Evolutionary conservation across 2,113 vertebrate genomes (phyloP), one percentile per base, ranked within the genome.

Genomic region (Edolisoma coerulescens): DNA sequence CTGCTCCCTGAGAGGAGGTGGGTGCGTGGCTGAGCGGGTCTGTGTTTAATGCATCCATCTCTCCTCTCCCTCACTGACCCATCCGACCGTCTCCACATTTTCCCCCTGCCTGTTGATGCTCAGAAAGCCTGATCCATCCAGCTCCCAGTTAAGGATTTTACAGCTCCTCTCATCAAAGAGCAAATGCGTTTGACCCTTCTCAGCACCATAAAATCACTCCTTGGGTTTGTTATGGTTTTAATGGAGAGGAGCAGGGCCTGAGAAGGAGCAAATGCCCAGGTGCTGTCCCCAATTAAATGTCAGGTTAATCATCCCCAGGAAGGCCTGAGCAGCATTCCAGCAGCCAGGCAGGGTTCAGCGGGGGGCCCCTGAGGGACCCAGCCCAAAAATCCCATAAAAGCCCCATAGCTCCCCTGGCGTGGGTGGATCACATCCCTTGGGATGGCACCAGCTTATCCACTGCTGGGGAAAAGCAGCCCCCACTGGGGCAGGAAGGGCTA

Each of bases 1-100:
- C 76, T 90, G 50, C 88, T 94, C 79, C 54, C 76, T 27, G 92
- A 84, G 89, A 74, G 81, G 83, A 86, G 92, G 68, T 77, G 50
- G 92, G 92, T 93, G 93, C 86, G 78, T 84, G 86, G 47, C 64
- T 89, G 89, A 90, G 91, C 79, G 92, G 93, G 81, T 95, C 89
- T 95, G 93, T 86, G 92, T 95, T 95, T 92, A 92, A 94, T 78
- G 88, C 84, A 63, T 89, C 93, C 85, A 75, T 95, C 95, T 80
- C 96, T 76, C 47, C 47, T 82, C 86, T 92, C 86, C 47, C 68
- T 67, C 63, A 70, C 87, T 89, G 78, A 95, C 96, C 91, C 57
- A 89, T 53, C 93, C 89, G 50, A 54, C 76, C 73, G 53, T 86
- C 85, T 86, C 80, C 90, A 82, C 15, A 71, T 92, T 78, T 93